A percentile compares a stretch with the other conserved stretches of the same genome.
Conservation (phyloP, 2,888 invertebrate genomes). For the Polietes domitor region DNA sequence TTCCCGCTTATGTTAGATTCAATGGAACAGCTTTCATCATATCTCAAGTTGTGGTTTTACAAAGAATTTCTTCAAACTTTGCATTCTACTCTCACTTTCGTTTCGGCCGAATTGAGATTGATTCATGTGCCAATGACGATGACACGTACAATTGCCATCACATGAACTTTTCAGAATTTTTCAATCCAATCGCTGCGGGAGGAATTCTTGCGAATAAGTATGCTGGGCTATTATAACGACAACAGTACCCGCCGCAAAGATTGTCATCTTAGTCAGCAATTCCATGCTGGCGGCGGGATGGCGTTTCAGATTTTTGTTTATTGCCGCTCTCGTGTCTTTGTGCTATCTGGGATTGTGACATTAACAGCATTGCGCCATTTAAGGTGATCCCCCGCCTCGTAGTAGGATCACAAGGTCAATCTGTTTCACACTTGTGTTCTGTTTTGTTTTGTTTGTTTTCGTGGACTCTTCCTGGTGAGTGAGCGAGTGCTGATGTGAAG, state of each 20-base stretch:
- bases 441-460: constrained; percentile 40
- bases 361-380: constrained; percentile 20
- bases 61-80: too few species aligned
- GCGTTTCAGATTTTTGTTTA: background rate
- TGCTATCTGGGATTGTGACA: background rate
- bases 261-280: background rate
- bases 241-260: too few species aligned
- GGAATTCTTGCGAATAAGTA: background rate
- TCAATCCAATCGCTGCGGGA: background rate
- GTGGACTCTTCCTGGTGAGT: constrained; percentile 55
- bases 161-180: background rate
- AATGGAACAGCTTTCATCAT: too few species aligned
- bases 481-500: too few species aligned
- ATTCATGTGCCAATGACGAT: background rate
- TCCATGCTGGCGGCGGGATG: background rate
- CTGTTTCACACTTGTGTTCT: constrained; percentile 34
- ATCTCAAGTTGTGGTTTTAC: too few species aligned
- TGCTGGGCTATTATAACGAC: too few species aligned
- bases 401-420: constrained; percentile 48
- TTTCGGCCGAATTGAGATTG: background rate
- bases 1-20: too few species aligned
- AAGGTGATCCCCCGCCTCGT: constrained; percentile 10
- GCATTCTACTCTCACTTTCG: background rate
- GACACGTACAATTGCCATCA: background rate
- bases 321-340: background rate